Conservation (phyloP, 2,888 invertebrate genomes). For the Holacanthella duospinosa region DNA sequence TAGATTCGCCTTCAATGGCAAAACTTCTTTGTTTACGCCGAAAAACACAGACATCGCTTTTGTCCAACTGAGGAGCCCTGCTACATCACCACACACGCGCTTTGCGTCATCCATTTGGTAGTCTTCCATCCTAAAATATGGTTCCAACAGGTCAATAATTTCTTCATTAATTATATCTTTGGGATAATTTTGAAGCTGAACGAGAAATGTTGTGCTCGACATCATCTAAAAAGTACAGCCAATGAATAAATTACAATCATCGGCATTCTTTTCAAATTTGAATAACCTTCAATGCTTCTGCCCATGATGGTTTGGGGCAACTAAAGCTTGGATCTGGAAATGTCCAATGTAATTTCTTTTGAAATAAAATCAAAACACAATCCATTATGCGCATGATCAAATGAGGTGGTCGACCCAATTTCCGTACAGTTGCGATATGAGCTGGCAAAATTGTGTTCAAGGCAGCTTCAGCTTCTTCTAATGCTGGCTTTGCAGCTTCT, state of each 20-base stretch:
- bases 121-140: constrained; percentile 91
- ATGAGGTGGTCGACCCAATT: constrained; percentile 88
- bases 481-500: constrained; percentile 88
- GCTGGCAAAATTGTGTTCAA: constrained; percentile 93
- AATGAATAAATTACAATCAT: background rate
- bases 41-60: constrained; percentile 93
- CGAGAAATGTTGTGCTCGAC: constrained; percentile 84
- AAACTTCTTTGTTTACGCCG: constrained; percentile 89
- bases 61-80: constrained; percentile 90
- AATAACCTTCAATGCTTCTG: constrained; percentile 75
- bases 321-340: constrained; percentile 67
- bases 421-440: constrained; percentile 88
- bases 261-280: too few relatives aligned
- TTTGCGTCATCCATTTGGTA: constrained; percentile 95
- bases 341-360: constrained; percentile 71
- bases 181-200: constrained; percentile 86
- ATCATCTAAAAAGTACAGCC: constrained; percentile 57
- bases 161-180: constrained; percentile 95
- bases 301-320: constrained; percentile 91
- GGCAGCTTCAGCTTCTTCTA: constrained; percentile 90
- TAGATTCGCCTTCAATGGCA: constrained; percentile 85
- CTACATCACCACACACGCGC: constrained; percentile 91
- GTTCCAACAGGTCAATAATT: constrained; percentile 83
- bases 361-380: constrained; percentile 84
- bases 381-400: constrained; percentile 97